A percentile compares a stretch with the other conserved stretches of the same genome.
Conservation (phyloP, 1,140 invertebrate genomes). For the Phthorimaea operculella region DNA sequence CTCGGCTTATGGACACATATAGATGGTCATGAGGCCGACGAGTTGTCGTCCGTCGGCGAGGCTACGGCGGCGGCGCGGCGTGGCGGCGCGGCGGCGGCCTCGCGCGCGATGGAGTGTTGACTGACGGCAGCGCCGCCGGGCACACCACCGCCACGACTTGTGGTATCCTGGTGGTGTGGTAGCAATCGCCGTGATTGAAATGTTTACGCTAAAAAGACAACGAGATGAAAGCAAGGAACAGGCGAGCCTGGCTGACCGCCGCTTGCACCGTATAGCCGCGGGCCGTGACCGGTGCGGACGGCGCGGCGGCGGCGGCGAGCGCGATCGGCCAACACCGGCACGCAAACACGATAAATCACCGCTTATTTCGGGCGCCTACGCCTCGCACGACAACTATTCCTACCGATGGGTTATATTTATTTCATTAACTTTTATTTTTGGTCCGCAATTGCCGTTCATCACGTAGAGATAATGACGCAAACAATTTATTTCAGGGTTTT, state of each 20-base stretch:
- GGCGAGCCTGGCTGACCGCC: not conserved
- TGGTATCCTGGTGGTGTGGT: no score
- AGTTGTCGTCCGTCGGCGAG: no score
- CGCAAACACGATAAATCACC: not conserved
- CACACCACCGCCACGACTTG: not conserved
- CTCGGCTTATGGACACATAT: not conserved
- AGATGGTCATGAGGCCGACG: not conserved
- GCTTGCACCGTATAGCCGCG: no score
- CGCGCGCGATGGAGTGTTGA: not conserved
- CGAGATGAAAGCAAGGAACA: no score
- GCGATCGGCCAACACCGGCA: not conserved
- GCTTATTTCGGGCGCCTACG: not conserved
- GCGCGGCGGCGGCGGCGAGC: not conserved
- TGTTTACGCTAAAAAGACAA: no score
- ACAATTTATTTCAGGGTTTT: no score
- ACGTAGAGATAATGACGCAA: not conserved
- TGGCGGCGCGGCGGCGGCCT: not conserved
- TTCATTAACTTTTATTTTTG: not conserved
- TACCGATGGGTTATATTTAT: constrained; percentile 1
- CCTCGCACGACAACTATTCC: not conserved
- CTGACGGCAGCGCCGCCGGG: not conserved
- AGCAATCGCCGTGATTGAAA: no score
- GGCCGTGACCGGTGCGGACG: not conserved
- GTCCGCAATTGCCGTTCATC: not conserved
- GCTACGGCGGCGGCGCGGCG: no score